Percentiles rank a stretch among this genome's conserved stretches.
These are phyloP conservation scores for Nephila pilipes DNA, from an alignment of 1,140 invertebrate genomes.

Conservation along the genomic window DNA sequence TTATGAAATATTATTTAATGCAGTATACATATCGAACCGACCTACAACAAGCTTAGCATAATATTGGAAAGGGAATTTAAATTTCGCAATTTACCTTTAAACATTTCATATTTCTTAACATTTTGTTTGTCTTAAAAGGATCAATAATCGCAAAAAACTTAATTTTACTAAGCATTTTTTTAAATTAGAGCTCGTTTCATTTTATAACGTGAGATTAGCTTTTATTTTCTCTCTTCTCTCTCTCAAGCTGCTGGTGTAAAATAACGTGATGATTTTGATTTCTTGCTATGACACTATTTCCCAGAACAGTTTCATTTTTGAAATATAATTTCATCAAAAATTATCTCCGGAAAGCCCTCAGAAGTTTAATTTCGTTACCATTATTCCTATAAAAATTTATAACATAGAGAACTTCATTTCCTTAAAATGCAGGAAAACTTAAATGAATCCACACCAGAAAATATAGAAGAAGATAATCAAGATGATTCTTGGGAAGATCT, in stretches of 20 bases:
- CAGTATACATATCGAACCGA: no score
- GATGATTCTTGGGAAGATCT: conserved; percentile 25
- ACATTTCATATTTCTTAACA: no score
- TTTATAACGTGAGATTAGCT: neutral
- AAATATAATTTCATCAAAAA: neutral
- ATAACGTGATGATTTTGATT: neutral
- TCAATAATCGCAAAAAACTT: no score
- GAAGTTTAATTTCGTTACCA: neutral
- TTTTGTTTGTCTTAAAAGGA: no score
- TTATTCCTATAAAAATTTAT: neutral
- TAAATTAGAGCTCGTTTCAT: neutral
- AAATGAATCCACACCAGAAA: neutral
- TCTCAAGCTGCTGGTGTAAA: no score
- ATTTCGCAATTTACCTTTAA: no score
- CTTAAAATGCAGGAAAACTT: neutral
- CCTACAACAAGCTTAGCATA: no score
- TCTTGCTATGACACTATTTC: neutral
- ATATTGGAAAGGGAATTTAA: no score
- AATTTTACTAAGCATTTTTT: no score
- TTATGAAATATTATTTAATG: no score
- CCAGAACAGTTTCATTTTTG: neutral
- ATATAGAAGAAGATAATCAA: neutral
- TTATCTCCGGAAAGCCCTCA: neutral
- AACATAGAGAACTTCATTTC: neutral
- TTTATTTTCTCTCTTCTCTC: no score